Evolutionary conservation across 2,888 invertebrate species (phyloP), one percentile per base, ranked within the genome.

Genomic region (Diloba caeruleocephala): DNA sequence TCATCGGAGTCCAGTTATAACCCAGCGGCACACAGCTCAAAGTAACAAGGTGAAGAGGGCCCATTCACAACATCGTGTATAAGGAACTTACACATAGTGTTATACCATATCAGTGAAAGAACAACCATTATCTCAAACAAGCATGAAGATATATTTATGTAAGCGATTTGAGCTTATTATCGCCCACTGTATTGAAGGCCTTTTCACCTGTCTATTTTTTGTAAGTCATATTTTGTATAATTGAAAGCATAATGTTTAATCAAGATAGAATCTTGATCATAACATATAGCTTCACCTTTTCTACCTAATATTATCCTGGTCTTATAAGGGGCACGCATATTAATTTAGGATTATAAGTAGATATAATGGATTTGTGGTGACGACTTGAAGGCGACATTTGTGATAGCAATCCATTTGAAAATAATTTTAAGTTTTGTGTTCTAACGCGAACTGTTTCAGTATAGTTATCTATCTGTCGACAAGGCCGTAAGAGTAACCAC

Each of bases 1-100:
- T 84, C 38, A 53, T 92, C 9, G 79, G 74, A 1, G 90, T 90
- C 12, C 72, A 74, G 45, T 79, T 86, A 64, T 87, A 76, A 81
- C 55, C 42, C 5, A 13, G 13, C 21, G 12, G 6, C 7, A 15
- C 26, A 3, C 33, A 19, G 6, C 9, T 10, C 15, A 7, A 4
- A 3, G 4, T 23, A 8, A 12, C 36, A 5, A 23, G 23, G 36
- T 36, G 13, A 9, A 36, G 6, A 29, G 13, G 29, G 3, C 29
- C 12, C 12, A 13, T 13, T 13, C 13, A 6, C 13, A 29, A 7
- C 12, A 13, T 8, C 13, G 7, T 8, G 7, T 6, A 7, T 7
- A 0, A 13, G 7, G 7, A 29, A 13, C 12, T 2, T n/a, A n/a
- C 25, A 1, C 9, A 19, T 4, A 32, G 8, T 4, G 13, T 32